These are phyloP conservation scores for Bombus affinis DNA, from an alignment of 1,140 invertebrate genomes.

Conservation along the genomic window DNA sequence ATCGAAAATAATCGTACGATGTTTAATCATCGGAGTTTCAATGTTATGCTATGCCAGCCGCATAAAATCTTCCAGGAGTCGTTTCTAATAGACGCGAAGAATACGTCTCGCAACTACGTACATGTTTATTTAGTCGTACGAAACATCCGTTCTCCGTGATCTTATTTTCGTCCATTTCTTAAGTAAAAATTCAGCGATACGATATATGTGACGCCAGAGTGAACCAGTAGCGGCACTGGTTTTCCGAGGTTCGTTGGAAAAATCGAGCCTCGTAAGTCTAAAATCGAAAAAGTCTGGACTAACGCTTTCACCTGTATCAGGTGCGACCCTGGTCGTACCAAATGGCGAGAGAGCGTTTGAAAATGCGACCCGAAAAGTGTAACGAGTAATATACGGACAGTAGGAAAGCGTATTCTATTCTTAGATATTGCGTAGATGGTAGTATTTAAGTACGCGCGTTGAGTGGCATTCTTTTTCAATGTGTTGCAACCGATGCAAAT, in stretches of 20 bases:
- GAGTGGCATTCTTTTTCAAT: background rate
- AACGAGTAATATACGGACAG: background rate
- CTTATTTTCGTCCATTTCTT: background rate
- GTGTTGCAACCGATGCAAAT: background rate
- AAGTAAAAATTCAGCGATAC: background rate
- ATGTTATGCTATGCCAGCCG: too few relatives aligned
- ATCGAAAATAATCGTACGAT: background rate
- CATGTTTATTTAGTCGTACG: background rate
- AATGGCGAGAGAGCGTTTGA: background rate
- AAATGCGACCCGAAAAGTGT: background rate
- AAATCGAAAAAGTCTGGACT: background rate
- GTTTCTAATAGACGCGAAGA: background rate
- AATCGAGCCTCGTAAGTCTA: background rate
- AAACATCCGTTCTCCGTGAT: background rate
- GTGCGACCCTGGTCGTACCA: too few relatives aligned
- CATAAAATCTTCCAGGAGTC: background rate
- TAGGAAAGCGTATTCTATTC: background rate
- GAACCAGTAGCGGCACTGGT: background rate
- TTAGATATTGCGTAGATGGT: background rate
- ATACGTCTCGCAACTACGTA: background rate
- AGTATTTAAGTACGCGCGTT: too few relatives aligned
- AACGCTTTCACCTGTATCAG: background rate
- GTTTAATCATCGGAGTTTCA: background rate
- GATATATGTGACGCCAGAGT: background rate
- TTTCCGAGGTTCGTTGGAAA: background rate